Conservation (phyloP, 2,888 invertebrate species). For the Agrotis ipsilon region DNA sequence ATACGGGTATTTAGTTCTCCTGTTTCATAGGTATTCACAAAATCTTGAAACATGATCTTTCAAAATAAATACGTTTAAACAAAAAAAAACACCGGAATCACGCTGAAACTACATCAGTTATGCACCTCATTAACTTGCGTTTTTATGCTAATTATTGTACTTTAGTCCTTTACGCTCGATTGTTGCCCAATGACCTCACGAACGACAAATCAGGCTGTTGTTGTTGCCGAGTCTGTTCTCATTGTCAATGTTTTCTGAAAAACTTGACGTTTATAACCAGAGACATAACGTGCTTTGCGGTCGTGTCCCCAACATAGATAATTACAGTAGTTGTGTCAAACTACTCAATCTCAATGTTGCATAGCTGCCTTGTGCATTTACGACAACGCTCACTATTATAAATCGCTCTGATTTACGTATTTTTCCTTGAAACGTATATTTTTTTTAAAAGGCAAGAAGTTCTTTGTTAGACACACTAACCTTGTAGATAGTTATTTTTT, state of each 20-base stretch:
- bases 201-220: constrained; percentile 12
- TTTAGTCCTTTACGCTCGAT: constrained; percentile 27
- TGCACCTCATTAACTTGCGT: constrained; percentile 39
- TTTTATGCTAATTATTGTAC: constrained; percentile 48
- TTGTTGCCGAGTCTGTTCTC: constrained; percentile 25
- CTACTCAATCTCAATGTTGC: constrained; percentile 46
- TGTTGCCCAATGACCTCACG: constrained; percentile 49
- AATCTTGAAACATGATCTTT: constrained; percentile 15
- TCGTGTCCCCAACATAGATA: constrained; percentile 34
- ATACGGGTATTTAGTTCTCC: no score
- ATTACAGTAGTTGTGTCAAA: constrained; percentile 28
- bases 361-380: constrained; percentile 29
- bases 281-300: constrained; percentile 21
- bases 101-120: constrained; percentile 51
- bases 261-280: constrained; percentile 23
- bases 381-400: constrained; percentile 30
- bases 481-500: constrained; percentile 26
- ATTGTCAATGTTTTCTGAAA: constrained; percentile 60
- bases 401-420: constrained; percentile 26
- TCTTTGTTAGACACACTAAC: constrained; percentile 40
- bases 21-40: background rate
- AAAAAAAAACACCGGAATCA: constrained; percentile 51
- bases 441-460: constrained; percentile 10
- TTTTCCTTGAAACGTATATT: constrained; percentile 50
- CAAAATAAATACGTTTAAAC: background rate